A percentile compares a stretch with the other conserved stretches of the same genome.
These are phyloP conservation scores for Petrosia ficiformis DNA, from an alignment of 37 sponge, comb jelly and placozoan genomes.

Conservation along the genomic window DNA sequence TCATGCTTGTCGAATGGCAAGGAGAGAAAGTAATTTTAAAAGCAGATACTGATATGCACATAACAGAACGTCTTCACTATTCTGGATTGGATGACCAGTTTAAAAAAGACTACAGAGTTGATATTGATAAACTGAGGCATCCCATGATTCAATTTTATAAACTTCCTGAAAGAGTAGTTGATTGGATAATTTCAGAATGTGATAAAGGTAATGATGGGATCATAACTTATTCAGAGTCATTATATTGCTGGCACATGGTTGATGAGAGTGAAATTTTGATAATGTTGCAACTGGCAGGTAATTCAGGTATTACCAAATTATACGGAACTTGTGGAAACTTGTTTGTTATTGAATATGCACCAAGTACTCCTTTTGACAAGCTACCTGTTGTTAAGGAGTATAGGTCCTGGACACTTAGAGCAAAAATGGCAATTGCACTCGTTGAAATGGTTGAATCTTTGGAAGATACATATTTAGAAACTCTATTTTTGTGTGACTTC, in stretches of 20 bases:
- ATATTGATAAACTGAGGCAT: no score
- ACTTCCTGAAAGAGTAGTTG: constrained; percentile 13
- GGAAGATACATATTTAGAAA: constrained; percentile 57
- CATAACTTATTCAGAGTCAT: constrained; percentile 34
- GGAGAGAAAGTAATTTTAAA: constrained; percentile 44
- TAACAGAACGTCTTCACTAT: neutral
- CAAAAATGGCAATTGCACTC: constrained; percentile 37
- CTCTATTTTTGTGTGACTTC: constrained; percentile 61
- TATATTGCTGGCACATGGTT: constrained; percentile 40
- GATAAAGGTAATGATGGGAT: constrained; percentile 35
- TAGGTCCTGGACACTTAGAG: constrained; percentile 41
- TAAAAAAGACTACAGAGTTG: neutral
- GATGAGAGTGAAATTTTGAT: constrained; percentile 50
- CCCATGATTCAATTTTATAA: no score
- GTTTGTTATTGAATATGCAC: constrained; percentile 43
- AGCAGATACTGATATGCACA: neutral
- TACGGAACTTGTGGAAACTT: constrained; percentile 65
- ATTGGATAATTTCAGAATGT: constrained; percentile 43
- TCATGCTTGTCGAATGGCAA: constrained; percentile 40
- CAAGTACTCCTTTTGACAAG: constrained; percentile 13
- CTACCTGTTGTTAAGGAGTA: neutral
- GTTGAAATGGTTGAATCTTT: constrained; percentile 51
- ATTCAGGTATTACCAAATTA: constrained; percentile 21
- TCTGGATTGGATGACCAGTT: neutral
- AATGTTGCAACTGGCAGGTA: constrained; percentile 27